Conservation (phyloP, 1,140 invertebrate genomes). For the Drosophila lini region DNA sequence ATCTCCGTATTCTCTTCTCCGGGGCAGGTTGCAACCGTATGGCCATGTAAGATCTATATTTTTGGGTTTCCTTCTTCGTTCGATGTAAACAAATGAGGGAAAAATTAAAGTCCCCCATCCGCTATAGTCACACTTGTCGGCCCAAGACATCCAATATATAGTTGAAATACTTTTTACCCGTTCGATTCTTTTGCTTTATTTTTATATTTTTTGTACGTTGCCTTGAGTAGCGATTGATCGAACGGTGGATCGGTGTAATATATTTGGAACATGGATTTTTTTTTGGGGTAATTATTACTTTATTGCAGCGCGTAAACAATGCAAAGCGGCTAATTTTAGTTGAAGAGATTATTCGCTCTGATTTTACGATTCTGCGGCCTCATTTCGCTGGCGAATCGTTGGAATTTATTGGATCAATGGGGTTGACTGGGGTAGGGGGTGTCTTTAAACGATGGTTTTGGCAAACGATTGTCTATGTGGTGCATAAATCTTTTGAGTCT, state of each 20-base stretch:
- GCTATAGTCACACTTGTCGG: conserved; percentile 54
- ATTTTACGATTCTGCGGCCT: conserved; percentile 43
- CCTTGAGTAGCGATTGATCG: conserved; percentile 19
- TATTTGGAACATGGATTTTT: conserved; percentile 15
- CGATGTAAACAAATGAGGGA: conserved; percentile 58
- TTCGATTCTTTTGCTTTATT: conserved; percentile 22
- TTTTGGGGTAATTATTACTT: conserved; percentile 70
- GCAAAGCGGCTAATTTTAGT: conserved; percentile 63
- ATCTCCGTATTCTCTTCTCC: conserved; percentile 5
- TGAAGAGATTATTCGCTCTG: conserved; percentile 42
- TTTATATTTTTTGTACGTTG: conserved; percentile 28
- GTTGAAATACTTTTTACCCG: conserved; percentile 50
- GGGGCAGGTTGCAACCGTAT: conserved; percentile 70
- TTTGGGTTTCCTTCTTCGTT: conserved; percentile 51
- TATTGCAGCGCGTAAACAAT: conserved; percentile 61
- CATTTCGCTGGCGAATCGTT: conserved; percentile 38
- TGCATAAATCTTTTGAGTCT: neutral
- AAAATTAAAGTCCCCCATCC: conserved; percentile 13
- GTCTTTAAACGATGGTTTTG: conserved; percentile 9
- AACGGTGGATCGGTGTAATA: conserved; percentile 18
- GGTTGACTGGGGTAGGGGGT: conserved; percentile 1
- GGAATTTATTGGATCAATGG: conserved; percentile 18
- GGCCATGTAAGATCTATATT: conserved; percentile 61
- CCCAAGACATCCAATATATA: conserved; percentile 39
- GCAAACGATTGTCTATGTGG: neutral